These are phyloP conservation scores for Eurystomus gularis DNA, from an alignment of 2,113 vertebrate genomes.

Conservation along the genomic window DNA sequence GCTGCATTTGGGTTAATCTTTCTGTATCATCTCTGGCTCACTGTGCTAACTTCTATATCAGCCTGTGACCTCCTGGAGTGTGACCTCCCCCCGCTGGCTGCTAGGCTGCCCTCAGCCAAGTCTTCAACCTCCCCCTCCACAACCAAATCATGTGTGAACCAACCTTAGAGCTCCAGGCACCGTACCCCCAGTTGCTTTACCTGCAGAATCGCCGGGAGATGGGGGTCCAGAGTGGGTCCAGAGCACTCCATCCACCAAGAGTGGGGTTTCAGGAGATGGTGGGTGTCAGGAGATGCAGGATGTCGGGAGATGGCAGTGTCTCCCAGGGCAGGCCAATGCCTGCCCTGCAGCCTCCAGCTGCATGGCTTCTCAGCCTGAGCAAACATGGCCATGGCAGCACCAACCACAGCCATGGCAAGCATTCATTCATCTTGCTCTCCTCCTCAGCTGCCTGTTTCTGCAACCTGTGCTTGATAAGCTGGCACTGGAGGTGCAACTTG, in stretches of 20 bases:
- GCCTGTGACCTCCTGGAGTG: accelerated
- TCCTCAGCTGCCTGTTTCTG: accelerated
- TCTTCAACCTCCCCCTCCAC: neutral
- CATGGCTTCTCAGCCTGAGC: accelerated
- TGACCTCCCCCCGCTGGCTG: neutral
- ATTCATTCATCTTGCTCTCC: accelerated
- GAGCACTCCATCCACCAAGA: neutral
- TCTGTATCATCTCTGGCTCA: neutral
- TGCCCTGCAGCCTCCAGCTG: neutral
- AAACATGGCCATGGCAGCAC: accelerated
- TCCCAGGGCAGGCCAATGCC: neutral
- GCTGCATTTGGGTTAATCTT: neutral
- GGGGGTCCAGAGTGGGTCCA: accelerated
- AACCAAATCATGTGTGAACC: accelerated
- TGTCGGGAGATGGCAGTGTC: slow-evolving; percentile 71
- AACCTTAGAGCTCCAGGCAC: accelerated
- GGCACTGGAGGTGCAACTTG: neutral
- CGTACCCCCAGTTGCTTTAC: neutral
- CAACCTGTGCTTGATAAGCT: accelerated
- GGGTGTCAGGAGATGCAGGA: slow-evolving; percentile 59
- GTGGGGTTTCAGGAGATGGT: slow-evolving; percentile 52
- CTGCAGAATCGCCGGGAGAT: neutral
- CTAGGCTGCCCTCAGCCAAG: accelerated
- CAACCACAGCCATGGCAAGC: accelerated
- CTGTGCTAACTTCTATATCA: neutral